Evolutionary conservation across 2,888 invertebrate genomes (phyloP), one percentile per base, ranked within the genome.

Genomic region (Papilio elwesi): DNA sequence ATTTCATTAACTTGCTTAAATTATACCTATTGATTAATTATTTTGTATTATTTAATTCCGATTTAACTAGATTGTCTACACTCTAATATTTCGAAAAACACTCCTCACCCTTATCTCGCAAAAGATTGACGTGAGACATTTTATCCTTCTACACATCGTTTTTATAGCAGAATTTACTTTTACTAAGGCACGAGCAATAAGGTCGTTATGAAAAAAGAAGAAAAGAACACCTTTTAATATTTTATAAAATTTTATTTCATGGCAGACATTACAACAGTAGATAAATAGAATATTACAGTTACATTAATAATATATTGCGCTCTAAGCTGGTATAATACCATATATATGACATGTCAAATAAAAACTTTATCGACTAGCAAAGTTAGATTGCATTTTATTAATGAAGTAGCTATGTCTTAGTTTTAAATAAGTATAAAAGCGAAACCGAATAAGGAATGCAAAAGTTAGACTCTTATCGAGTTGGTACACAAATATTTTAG

Each of bases 211-310:
- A 26, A 26, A 26, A 26, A 26, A n/a, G n/a, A n/a, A n/a, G n/a
- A n/a, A n/a, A n/a, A n/a, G n/a, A 62, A 62, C 10, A 76, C 78
- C 76, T 80, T 72, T 78, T 81, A 84, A 71, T 77, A 70, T 75
- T 78, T 72, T 85, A 85, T 83, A 84, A 83, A 84, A 79, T 83
- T 82, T 87, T 90, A 90, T 89, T 90, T 85, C 90, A 89, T 91
- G 92, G 92, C 92, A 92, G 83, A 87, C 86, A 86, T 88, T 85
- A 87, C 84, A 85, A 84, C 68, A 83, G 81, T 80, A 74, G 63
- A 76, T 75, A 76, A 78, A 78, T 78, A 79, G 78, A 75, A 75
- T 75, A 78, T 81, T 77, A 76, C 76, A 80, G 78, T 78, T 76
- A 79, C 76, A 73, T 76, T 77, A 78, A 77, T 69, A 78, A 76